Conservation (phyloP, 2,113 vertebrate genomes). For the Xiphophorus couchianus region DNA sequence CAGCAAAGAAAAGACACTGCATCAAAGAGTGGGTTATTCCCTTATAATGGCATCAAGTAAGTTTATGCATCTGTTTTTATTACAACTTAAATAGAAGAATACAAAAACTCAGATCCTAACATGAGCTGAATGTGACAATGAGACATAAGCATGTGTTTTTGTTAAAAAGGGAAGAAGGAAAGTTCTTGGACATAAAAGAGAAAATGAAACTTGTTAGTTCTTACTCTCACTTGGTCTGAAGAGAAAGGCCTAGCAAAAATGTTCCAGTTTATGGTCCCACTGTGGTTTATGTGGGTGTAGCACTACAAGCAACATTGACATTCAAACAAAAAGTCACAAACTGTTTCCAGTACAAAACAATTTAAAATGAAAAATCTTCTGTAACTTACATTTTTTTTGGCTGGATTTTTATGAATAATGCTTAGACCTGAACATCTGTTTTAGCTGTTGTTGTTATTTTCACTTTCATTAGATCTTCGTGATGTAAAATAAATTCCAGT, state of each 20-base stretch:
- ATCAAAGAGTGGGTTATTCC: conserved; percentile 41
- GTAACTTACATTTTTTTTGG: conserved; percentile 12
- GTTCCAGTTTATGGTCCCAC: conserved; percentile 37
- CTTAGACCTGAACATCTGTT: conserved; percentile 25
- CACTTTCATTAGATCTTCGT: conserved; percentile 54
- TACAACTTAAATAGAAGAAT: conserved; percentile 29
- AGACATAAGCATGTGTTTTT: conserved; percentile 42
- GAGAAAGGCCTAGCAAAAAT: conserved; percentile 40
- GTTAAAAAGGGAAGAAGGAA: conserved; percentile 23
- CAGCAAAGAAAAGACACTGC: conserved; percentile 38
- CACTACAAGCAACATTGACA: conserved; percentile 63
- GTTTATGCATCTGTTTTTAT: conserved; percentile 31
- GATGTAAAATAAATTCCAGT: conserved; percentile 73
- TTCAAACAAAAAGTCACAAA: conserved; percentile 71
- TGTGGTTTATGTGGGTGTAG: conserved; percentile 9
- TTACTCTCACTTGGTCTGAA: conserved; percentile 33
- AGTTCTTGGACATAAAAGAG: conserved; percentile 38
- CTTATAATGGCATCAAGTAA: conserved; percentile 48
- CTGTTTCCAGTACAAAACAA: conserved; percentile 61
- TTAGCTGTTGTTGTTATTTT: conserved; percentile 33
- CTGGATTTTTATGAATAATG: conserved; percentile 16
- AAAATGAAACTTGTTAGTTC: conserved; percentile 28
- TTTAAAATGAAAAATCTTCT: conserved; percentile 49
- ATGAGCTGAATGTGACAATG: conserved; percentile 37
- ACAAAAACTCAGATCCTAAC: conserved; percentile 37